A percentile compares a stretch with the other conserved stretches of the same genome.
Conservation (phyloP, 2,888 invertebrate species). For the Caenorhabditis sp. region DNA sequence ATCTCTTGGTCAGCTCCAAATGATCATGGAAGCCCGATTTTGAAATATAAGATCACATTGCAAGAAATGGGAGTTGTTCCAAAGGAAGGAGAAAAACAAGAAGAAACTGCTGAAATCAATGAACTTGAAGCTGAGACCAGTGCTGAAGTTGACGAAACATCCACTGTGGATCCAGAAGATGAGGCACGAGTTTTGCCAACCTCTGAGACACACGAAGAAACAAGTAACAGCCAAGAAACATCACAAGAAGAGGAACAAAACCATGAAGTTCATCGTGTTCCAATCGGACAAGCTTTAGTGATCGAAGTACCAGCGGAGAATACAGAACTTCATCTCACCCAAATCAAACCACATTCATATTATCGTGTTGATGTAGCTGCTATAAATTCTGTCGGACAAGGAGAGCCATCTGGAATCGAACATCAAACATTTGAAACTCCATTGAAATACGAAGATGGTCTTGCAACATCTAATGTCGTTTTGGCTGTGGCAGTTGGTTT, state of each 20-base stretch:
- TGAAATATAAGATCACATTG: conserved; percentile 43
- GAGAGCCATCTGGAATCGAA: conserved; percentile 81
- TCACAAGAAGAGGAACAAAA: conserved; percentile 2
- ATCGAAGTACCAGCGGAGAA: conserved; percentile 31
- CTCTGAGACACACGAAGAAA: conserved; percentile 2
- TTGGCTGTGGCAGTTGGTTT: conserved; percentile 72
- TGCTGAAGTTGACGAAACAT: neutral
- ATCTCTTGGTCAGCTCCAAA: conserved; percentile 62
- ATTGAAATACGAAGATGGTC: conserved; percentile 13
- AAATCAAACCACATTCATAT: conserved; percentile 81
- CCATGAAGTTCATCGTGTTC: conserved; percentile 8
- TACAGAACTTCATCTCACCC: conserved; percentile 36
- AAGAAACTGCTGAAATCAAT: neutral
- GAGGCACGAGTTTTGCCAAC: conserved; percentile 19
- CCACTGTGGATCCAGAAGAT: neutral
- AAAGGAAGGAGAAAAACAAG: neutral
- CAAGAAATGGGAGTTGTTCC: conserved; percentile 26
- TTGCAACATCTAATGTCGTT: neutral
- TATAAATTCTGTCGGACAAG: conserved; percentile 85
- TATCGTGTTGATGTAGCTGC: conserved; percentile 86
- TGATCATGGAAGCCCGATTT: conserved; percentile 55
- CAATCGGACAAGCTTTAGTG: conserved; percentile 8
- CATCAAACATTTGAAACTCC: conserved; percentile 72
- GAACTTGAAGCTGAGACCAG: neutral
- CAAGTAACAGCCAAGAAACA: no score